Conservation (phyloP, 2,797 vertebrate species). For the Lutjanus argentimaculatus region DNA sequence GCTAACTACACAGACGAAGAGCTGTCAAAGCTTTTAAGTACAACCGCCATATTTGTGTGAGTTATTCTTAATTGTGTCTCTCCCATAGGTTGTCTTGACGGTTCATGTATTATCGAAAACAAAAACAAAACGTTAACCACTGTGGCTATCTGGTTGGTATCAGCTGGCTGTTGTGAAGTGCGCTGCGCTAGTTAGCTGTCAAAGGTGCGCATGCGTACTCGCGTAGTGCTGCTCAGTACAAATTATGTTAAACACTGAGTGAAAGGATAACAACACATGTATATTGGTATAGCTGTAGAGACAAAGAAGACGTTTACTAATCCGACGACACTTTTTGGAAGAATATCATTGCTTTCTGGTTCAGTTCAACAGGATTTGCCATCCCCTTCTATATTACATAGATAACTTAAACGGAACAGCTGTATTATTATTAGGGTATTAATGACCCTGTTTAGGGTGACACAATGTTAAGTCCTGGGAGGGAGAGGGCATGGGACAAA, state of each 20-base stretch:
- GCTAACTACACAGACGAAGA: conserved; percentile 59
- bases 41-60: conserved; percentile 59
- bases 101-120: not conserved
- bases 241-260: not conserved
- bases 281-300: not conserved
- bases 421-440: too few species aligned
- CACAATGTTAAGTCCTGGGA: too few species aligned
- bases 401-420: too few species aligned
- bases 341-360: too few species aligned
- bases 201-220: conserved; percentile 70
- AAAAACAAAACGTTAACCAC: conserved; percentile 5
- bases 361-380: too few species aligned
- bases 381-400: too few species aligned
- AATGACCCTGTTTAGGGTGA: too few species aligned
- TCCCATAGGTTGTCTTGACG: not conserved
- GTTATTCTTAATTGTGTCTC: not conserved
- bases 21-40: conserved; percentile 1
- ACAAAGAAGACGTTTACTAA: not conserved
- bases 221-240: not conserved
- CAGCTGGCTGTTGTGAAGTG: conserved; percentile 61
- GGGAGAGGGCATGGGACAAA: too few species aligned
- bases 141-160: conserved; percentile 7
- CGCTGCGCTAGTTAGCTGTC: conserved; percentile 66
- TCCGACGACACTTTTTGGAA: too few species aligned
- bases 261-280: not conserved